These are phyloP conservation scores for Entomobrya multifasciata DNA, from an alignment of 2,888 invertebrate genomes.

Conservation along the genomic window DNA sequence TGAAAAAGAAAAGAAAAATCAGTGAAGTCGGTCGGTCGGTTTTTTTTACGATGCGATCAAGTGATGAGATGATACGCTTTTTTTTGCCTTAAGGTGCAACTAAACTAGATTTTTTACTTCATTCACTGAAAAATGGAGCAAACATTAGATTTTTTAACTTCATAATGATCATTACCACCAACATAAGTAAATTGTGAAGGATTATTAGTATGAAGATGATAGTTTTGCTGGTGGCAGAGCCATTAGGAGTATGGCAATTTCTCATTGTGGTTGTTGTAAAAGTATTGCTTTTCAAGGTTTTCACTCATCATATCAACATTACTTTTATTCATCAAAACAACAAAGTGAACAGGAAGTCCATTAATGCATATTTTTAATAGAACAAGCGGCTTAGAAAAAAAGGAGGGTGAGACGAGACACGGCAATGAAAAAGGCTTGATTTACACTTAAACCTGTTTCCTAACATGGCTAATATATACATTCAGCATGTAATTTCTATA, in stretches of 20 bases:
- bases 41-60: conserved; percentile 23
- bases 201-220: no score
- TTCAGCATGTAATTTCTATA: no score
- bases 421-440: neutral
- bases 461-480: neutral
- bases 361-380: neutral
- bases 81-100: conserved; percentile 52
- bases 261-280: neutral
- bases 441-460: conserved; percentile 13
- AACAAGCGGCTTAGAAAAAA: neutral
- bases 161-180: conserved; percentile 17
- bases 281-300: conserved; percentile 32
- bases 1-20: conserved; percentile 11
- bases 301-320: conserved; percentile 19
- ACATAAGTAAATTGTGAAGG: neutral
- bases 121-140: conserved; percentile 62
- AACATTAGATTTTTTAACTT: conserved; percentile 15
- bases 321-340: neutral
- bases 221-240: no score
- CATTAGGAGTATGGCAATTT: no score
- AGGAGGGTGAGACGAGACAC: conserved; percentile 31
- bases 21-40: conserved; percentile 45
- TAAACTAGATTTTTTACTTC: conserved; percentile 70
- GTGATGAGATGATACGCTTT: conserved; percentile 37
- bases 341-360: conserved; percentile 41